Base-by-base conservation (phyloP, 64 coral and sea anemone species). In the Dendronephthya gigantea region DNA sequence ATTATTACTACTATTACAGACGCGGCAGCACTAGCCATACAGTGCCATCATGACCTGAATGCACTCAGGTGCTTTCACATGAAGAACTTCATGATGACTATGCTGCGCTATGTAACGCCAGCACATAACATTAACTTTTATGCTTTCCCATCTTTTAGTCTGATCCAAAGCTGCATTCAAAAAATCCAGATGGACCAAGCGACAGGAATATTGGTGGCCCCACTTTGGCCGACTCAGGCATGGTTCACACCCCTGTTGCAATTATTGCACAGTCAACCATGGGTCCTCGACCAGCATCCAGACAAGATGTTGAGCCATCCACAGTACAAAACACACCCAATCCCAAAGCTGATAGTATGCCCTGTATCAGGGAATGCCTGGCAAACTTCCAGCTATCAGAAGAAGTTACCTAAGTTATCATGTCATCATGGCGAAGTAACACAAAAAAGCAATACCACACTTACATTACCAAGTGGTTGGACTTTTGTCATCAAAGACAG, bases 121-220 rank as follows among this genome's bases (percentile, higher is more conserved):
- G 36, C 31, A 10, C 72, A 10, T 79, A 79, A 79, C 27, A 55
- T 79, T 35, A 79, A 34, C 2, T 79, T 79, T 12, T 79, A 79
- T 79, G 72, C 72, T 35, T 79, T 79, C 31, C 72, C 72, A 79
- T 33, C 72, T 35, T 79, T 79, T 39, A 79, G 72, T 9, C 9
- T 79, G 30, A 79, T 79, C 72, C 72, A 79, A 34, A 29, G 29
- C 12, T 79, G 72, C 36, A 35, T 79, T 7, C 72, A 79, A 35
- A 92, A 92, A 65, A 84, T 91, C 39, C 48, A 39, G 37, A 48
- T 47, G 43, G 90, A 91, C 85, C 37, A 87, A 91, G 82, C 85
- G 49, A 85, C 51, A 48, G 81, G 90, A 56, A 35, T 92, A 88
- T 58, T 84, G 27, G 65, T 85, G 39, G 90, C 59, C 7, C 86